A percentile compares a stretch with the other conserved stretches of the same genome.
Evolutionary conservation across 2,888 invertebrate genomes (phyloP).

Genomic region (Chloromyia formosa): DNA sequence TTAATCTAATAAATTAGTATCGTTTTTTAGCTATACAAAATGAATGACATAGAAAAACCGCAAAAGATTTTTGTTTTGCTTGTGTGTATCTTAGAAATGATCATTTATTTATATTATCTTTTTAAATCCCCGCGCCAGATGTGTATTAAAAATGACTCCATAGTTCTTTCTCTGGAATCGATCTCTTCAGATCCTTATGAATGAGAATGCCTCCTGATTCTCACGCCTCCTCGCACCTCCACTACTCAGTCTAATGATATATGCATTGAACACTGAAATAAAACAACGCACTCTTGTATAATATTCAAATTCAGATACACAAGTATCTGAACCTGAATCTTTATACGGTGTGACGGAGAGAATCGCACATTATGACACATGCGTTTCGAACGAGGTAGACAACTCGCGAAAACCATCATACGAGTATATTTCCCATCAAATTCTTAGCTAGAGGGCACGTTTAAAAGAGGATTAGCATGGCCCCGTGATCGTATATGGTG

Average conservation of each 20-base stretch:
- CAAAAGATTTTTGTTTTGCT: background rate
- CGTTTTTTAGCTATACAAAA: background rate
- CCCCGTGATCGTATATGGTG: constrained; percentile 1
- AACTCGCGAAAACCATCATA: background rate
- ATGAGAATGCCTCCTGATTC: background rate
- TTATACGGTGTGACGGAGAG: background rate
- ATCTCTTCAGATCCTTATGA: constrained; percentile 18
- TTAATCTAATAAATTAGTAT: constrained; percentile 14
- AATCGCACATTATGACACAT: constrained; percentile 12
- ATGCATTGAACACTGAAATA: background rate
- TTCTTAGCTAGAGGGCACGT: constrained; percentile 17
- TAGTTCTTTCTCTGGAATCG: background rate
- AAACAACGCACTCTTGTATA: background rate
- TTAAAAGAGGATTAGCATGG: constrained; percentile 35
- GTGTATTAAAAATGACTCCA: background rate
- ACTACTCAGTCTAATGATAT: background rate
- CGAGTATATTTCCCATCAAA: constrained; percentile 13
- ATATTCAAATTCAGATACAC: background rate
- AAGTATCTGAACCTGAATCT: background rate
- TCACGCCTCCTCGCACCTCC: background rate
- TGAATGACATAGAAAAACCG: background rate
- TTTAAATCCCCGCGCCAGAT: background rate
- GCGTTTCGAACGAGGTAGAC: constrained; percentile 3
- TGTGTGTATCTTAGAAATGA: background rate
- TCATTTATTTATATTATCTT: background rate